phyloP scores from a whole-genome alignment of 2,888 invertebrate species.

The Troides aeacus region DNA sequence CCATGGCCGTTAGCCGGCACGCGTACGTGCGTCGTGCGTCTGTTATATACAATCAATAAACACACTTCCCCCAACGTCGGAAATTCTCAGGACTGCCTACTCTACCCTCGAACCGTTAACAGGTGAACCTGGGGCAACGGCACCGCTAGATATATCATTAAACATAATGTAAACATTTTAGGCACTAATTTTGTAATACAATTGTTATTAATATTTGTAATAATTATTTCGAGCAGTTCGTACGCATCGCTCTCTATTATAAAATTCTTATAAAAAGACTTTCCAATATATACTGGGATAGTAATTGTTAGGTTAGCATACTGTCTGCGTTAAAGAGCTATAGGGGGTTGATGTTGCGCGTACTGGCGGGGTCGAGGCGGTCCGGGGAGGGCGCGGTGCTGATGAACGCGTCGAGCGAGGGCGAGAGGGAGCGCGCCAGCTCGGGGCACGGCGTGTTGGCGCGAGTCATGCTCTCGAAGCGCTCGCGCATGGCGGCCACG shows the following conservation, averaged over 20 bases:
- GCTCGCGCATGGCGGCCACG: conserved; percentile 75
- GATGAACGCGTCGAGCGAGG: conserved; percentile 55
- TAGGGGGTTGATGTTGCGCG: not conserved
- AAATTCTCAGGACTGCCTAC: not conserved
- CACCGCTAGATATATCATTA: conserved; percentile 12
- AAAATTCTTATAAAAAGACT: conserved; percentile 20
- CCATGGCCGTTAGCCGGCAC: conserved; percentile 46
- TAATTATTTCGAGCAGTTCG: not conserved
- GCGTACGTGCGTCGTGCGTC: conserved; percentile 45
- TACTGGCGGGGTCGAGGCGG: conserved; percentile 40
- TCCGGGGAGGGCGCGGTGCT: conserved; percentile 66
- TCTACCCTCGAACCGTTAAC: conserved; percentile 17
- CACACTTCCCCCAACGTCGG: conserved; percentile 8
- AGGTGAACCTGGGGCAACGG: conserved; percentile 7
- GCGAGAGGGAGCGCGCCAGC: conserved; percentile 48
- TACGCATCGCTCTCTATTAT: conserved; percentile 7
- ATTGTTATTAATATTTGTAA: not conserved
- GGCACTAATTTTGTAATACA: conserved; percentile 23
- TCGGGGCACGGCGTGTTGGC: conserved; percentile 69
- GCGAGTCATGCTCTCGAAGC: conserved; percentile 75
- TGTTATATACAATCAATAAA: conserved; percentile 28
- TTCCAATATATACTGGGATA: not conserved
- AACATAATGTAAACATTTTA: not conserved
- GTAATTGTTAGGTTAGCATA: too few relatives aligned
- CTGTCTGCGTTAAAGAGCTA: too few relatives aligned